Conservation (phyloP, 2,888 invertebrate genomes). For the Neuroscelio doddi region DNA sequence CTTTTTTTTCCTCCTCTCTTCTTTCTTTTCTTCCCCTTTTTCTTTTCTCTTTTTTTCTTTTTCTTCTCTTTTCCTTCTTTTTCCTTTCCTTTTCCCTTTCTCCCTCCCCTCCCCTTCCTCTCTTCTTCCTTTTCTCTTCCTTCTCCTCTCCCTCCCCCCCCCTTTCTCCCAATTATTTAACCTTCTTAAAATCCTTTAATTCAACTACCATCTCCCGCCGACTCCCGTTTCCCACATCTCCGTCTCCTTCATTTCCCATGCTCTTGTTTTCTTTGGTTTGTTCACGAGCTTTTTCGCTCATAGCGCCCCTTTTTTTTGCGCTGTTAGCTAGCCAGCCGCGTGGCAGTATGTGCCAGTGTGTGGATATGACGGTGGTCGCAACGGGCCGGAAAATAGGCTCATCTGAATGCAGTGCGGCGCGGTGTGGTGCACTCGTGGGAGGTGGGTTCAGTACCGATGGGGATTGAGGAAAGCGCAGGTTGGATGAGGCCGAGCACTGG, state of each 20-base stretch:
- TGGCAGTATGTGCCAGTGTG: constrained; percentile 8
- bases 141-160: constrained; percentile 8
- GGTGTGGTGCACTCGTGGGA: constrained; percentile 21
- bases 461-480: constrained; percentile 35
- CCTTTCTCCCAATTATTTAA: no score
- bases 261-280: constrained; percentile 29
- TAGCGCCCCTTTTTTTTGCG: constrained; percentile 20
- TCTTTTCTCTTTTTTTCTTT: no score
- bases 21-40: no score
- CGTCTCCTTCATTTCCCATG: constrained; percentile 26
- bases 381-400: constrained; percentile 61
- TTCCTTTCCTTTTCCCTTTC: no score
- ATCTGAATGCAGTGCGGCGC: constrained; percentile 56
- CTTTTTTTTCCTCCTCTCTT: no score
- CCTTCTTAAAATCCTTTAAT: no score
- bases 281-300: constrained; percentile 10
- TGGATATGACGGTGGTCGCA: constrained; percentile 46
- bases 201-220: not conserved
- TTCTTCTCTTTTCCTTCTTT: no score
- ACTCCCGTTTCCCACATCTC: constrained; percentile 13
- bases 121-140: no score
- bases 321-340: constrained; percentile 6
- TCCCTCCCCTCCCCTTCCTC: no score
- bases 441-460: constrained; percentile 34
- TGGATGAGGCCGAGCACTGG: constrained; percentile 30